Evolutionary conservation across 2,888 invertebrate species (phyloP).

Genomic region (Phalangium opilio): DNA sequence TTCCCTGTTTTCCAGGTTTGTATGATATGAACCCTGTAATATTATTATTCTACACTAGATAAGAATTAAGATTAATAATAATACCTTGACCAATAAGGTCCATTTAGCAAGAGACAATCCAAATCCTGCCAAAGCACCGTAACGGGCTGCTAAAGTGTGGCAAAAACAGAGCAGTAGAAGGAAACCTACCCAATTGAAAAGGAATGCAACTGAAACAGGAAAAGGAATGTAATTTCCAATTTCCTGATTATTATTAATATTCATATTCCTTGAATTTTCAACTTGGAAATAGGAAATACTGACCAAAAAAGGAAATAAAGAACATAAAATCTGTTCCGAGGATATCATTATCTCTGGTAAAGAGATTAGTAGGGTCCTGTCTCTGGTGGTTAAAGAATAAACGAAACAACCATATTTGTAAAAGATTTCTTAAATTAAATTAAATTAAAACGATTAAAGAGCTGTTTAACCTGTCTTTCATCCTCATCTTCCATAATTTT

Average conservation of each 20-base stretch:
- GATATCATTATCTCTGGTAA: conserved; percentile 51
- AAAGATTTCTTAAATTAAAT: no score
- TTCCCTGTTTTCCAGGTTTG: no score
- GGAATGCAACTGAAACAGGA: conserved; percentile 79
- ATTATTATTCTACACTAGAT: no score
- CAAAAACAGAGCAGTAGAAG: conserved; percentile 81
- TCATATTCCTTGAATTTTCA: no score
- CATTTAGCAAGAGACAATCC: conserved; percentile 85
- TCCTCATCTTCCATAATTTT: conserved; percentile 42
- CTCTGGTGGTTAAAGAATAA: no score
- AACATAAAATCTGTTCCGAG: conserved; percentile 88
- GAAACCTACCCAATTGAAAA: conserved; percentile 93
- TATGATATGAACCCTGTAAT: no score
- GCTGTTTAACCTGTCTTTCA: conserved; percentile 8
- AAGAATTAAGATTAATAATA: no score
- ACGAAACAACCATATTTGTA: background rate
- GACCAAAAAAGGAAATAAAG: conserved; percentile 75
- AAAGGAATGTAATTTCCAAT: background rate
- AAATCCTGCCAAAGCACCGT: conserved; percentile 82
- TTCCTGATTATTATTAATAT: no score
- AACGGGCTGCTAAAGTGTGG: conserved; percentile 81
- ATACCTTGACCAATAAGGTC: conserved; percentile 72
- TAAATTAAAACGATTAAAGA: background rate
- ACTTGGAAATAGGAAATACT: no score
- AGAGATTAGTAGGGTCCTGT: conserved; percentile 5